Evolutionary conservation across 1,140 invertebrate species (phyloP).

Genomic region (Orchestia grillus): DNA sequence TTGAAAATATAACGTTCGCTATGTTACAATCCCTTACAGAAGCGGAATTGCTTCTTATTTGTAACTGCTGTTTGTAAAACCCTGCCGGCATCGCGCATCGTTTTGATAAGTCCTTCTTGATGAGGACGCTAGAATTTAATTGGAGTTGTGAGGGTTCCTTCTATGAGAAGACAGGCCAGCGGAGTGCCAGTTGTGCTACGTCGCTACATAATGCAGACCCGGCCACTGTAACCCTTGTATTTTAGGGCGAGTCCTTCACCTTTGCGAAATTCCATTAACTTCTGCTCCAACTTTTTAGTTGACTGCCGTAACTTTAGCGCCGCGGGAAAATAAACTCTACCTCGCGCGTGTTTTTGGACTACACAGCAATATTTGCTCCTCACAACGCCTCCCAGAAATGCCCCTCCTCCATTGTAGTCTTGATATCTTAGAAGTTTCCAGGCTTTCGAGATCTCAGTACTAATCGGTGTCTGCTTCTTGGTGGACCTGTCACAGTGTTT

Average conservation of each 20-base stretch:
- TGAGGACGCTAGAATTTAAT: background rate
- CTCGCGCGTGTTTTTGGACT: background rate
- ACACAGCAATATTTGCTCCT: background rate
- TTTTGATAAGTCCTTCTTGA: background rate
- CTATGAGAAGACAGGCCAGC: too few species aligned
- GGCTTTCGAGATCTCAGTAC: background rate
- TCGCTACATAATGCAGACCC: background rate
- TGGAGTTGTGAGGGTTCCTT: background rate
- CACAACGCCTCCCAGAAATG: background rate
- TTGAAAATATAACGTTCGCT: background rate
- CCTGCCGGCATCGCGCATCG: background rate
- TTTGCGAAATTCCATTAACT: slow-evolving; percentile 31
- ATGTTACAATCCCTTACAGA: background rate
- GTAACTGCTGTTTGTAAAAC: background rate
- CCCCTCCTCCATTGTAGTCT: background rate
- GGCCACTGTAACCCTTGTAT: background rate
- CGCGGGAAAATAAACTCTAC: background rate
- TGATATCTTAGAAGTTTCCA: background rate
- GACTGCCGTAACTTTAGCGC: slow-evolving; percentile 12
- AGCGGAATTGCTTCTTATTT: background rate
- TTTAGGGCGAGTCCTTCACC: background rate
- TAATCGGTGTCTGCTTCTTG: background rate
- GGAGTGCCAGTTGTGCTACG: background rate
- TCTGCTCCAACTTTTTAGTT: slow-evolving; percentile 34
- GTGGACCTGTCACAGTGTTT: background rate